Percentiles rank a stretch among this genome's conserved stretches.
These are phyloP conservation scores for Agrenia bidenticulata DNA, from an alignment of 2,888 invertebrate genomes.

Conservation along the genomic window DNA sequence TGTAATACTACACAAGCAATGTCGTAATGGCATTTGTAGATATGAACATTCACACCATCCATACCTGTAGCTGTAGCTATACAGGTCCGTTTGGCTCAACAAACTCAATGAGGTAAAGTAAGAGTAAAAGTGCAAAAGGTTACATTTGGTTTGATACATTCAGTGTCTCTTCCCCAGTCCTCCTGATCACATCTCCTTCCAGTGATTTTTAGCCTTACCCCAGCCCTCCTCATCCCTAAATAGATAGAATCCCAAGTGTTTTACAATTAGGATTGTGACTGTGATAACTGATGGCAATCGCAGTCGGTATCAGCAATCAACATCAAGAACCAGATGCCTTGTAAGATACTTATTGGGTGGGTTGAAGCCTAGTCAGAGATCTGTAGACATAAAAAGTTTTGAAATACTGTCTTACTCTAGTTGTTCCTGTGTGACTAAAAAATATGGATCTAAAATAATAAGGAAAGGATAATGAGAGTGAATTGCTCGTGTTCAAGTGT, in stretches of 20 bases:
- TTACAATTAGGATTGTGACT: too few species aligned
- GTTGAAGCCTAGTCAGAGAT: too few species aligned
- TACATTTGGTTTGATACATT: constrained; percentile 25
- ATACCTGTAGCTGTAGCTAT: too few species aligned
- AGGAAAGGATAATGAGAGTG: constrained; percentile 6
- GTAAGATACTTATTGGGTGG: too few species aligned
- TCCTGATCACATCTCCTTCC: constrained; percentile 29
- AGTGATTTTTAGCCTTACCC: background rate
- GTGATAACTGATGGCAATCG: background rate
- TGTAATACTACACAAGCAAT: too few species aligned
- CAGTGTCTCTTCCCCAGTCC: constrained; percentile 44
- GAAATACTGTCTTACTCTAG: background rate
- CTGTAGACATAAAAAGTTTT: background rate
- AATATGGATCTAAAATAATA: constrained; percentile 1
- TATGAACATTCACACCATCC: too few species aligned
- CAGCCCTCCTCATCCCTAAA: too few species aligned
- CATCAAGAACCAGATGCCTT: background rate
- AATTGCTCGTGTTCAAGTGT: constrained; percentile 1
- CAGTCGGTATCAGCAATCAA: background rate
- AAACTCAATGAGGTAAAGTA: background rate
- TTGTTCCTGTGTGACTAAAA: background rate
- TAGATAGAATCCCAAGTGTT: too few species aligned
- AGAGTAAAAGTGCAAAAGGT: constrained; percentile 38
- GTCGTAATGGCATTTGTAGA: too few species aligned
- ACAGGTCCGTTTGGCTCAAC: too few species aligned